Evolutionary conservation across 1,140 invertebrate genomes (phyloP).

Genomic region (Lepidostoma basale): DNA sequence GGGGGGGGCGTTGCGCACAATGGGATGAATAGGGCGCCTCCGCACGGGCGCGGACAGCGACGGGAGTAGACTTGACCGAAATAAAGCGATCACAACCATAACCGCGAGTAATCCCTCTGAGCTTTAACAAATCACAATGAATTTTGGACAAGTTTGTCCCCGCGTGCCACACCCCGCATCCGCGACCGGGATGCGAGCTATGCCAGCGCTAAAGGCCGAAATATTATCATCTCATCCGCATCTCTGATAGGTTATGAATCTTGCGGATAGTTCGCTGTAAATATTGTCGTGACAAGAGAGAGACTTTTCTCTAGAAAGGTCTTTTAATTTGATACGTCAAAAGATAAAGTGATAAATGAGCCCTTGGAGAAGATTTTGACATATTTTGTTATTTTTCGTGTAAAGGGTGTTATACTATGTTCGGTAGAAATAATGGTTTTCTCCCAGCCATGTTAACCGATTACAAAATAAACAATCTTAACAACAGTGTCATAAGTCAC

Average conservation of each 20-base stretch:
- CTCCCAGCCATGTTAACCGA: too few species aligned
- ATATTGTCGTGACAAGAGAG: slow-evolving; percentile 33
- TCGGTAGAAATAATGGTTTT: too few species aligned
- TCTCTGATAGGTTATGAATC: slow-evolving; percentile 37
- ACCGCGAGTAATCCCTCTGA: too few species aligned
- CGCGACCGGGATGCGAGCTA: background rate
- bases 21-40: slow-evolving; percentile 24
- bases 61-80: too few species aligned
- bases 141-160: too few species aligned
- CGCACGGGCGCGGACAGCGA: too few species aligned
- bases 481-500: too few species aligned
- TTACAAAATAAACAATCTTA: too few species aligned
- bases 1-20: slow-evolving; percentile 13
- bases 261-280: slow-evolving; percentile 30
- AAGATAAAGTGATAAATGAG: slow-evolving; percentile 37
- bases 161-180: too few species aligned
- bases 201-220: slow-evolving; percentile 20
- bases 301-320: slow-evolving; percentile 22
- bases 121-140: too few species aligned
- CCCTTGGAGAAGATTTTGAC: slow-evolving; percentile 24
- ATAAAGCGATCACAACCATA: too few species aligned
- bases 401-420: background rate
- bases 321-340: slow-evolving; percentile 39
- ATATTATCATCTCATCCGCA: slow-evolving; percentile 24
- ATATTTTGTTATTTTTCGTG: slow-evolving; percentile 26